Evolutionary conservation across 2,797 vertebrate species (phyloP), one percentile per base, ranked within the genome.

Genomic region (Cryptoblepharus egeriae): DNA sequence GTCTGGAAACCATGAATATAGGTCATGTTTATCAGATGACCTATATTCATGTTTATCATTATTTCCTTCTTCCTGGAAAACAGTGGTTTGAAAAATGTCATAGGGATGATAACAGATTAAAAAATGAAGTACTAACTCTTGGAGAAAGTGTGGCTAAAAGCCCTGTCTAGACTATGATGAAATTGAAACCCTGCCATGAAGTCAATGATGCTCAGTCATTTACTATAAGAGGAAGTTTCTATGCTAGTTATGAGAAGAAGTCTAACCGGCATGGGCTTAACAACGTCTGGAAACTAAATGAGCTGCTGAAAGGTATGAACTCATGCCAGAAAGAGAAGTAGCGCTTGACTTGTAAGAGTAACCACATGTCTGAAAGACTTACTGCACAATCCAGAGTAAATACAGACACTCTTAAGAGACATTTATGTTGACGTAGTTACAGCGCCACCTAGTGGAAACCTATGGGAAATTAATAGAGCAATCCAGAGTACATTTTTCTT

Each of bases 151-250:
- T 30, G 52, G 5, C 65, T 58, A 68, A 78, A 49, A 49, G 49
- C 45, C 64, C 67, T 68, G 64, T 78, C 64, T 78, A 78, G 64
- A 68, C 64, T 55, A 57, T 67, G n/a, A 67, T 55, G 30, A 49
- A 55, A 55, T 28, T 1, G 30, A 67, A 78, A 78, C 55, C 64
- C 45, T 68, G 32, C 32, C 49, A 28, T 37, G 15, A 77, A 77
- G 13, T 42, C 60, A 63, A 9, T 64, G 75, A 64, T 64, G 9
- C 39, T 77, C 32, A 39, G 15, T 22, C 49, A 68, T 68, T 78
- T 68, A 37, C 24, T 57, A 35, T 42, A 49, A 68, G 22, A 18
- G 45, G 5, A 68, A 45, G 30, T 78, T 68, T 37, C 63, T 67
- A 22, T 49, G 32, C 32, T 10, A 35, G 64, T 77, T 64, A 45